phyloP scores from a whole-genome alignment of 2,113 vertebrate species.

The Telmatochromis brichardi region DNA sequence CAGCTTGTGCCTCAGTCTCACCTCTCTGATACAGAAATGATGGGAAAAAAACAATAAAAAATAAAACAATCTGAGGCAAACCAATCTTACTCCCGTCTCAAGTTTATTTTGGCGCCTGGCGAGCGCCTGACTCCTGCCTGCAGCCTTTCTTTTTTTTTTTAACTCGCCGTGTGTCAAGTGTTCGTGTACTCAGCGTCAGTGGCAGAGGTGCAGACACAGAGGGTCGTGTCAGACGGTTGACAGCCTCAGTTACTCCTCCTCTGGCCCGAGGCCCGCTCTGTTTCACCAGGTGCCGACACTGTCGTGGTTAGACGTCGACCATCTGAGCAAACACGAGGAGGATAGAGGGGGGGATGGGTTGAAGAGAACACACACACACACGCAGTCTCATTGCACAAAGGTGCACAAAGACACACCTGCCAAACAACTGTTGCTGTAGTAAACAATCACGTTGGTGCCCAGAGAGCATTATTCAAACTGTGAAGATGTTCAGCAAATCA shows the following conservation, averaged over 20 bases:
- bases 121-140: neutral
- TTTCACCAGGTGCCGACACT: constrained; percentile 45
- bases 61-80: constrained; percentile 22
- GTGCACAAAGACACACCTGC: neutral
- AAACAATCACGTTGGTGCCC: neutral
- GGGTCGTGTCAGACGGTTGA: constrained; percentile 14
- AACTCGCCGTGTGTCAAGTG: neutral
- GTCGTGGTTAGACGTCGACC: constrained; percentile 25
- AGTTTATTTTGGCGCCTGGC: neutral
- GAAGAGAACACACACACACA: neutral
- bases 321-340: constrained; percentile 51
- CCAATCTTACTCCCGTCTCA: neutral
- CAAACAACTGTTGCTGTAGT: neutral
- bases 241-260: constrained; percentile 21
- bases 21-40: constrained; percentile 32
- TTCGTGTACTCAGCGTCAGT: neutral
- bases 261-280: neutral
- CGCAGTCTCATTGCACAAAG: constrained; percentile 3
- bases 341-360: neutral
- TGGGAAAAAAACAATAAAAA: neutral
- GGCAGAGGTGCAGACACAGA: neutral
- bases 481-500: neutral
- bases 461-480: neutral
- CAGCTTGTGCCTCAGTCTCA: constrained; percentile 7
- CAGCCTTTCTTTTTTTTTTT: neutral